Base-by-base conservation (phyloP, 2,888 invertebrate genomes). In the Stenolophus ochropezus region DNA sequence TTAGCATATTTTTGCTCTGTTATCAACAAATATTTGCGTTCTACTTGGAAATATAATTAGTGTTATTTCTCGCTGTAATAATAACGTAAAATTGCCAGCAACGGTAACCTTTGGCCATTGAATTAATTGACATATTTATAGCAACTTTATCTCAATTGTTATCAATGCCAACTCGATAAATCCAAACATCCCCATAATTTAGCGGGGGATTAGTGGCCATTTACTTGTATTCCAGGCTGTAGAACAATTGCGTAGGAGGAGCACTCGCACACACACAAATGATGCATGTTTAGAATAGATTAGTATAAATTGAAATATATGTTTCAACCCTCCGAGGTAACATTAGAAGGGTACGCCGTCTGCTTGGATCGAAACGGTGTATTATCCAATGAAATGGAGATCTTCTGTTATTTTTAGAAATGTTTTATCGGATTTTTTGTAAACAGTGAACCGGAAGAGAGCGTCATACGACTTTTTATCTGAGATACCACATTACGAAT, bases 281-380 rank as follows among this genome's bases (percentile, higher is more conserved):
- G 75, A 75, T 75, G 53, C 75, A 75, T 75, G 75, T 53, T 75
- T 75, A 53, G 75, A 75, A 75, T 75, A 75, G 75, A 75, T 75
- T 75, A 75, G 75, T 75, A 75, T 53, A 75, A 75, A 75, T 75
- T 75, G 75, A 75, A 75, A 75, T 75, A 75, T 75, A 75, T 75
- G 75, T 75, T 75, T 27, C 23, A 23, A 53, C 23, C 53, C 75
- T 27, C 75, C 27, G 4, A 75, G 75, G 75, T 53, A 75, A 75
- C 75, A 75, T 75, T 75, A 75, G 75, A 75, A 75, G 75, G 56
- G 75, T 75, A 23, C 6, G 33, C 21, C 42, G 11, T 51, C n/a
- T 5, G 23, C 25, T 4, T 8, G 53, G 23, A n/a, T 16, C 11
- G 65, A 18, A 33, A 18, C 27, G 65, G 4, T 8, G 18, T 42